phyloP scores from a whole-genome alignment of 2,113 vertebrate genomes.

The Dunckerocampus dactyliophorus region DNA sequence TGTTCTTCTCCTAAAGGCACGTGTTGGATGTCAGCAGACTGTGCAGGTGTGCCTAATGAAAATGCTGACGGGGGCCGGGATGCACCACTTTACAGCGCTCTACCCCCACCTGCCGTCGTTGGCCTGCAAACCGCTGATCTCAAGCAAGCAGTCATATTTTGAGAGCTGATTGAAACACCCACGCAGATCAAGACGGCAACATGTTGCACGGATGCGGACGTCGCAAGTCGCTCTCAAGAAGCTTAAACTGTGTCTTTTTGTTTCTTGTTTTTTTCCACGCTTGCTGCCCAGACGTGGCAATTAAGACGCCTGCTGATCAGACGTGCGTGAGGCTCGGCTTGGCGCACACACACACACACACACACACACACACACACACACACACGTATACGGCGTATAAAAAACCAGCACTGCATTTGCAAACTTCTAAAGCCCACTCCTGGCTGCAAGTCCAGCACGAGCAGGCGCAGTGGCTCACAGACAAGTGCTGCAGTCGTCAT shows the following conservation, averaged over 20 bases:
- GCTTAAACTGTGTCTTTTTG: not conserved
- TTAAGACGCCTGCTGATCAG: not conserved
- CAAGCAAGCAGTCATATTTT: not conserved
- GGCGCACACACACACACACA: not conserved
- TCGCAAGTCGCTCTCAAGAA: not conserved
- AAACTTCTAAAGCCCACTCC: not conserved
- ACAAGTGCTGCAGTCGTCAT: not conserved
- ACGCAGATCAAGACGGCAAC: not conserved
- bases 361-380: not conserved
- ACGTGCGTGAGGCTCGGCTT: not conserved
- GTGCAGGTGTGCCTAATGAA: not conserved
- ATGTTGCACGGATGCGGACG: not conserved
- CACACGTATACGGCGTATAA: not conserved
- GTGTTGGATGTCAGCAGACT: no score
- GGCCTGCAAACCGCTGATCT: constrained; percentile 34
- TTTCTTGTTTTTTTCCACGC: not conserved
- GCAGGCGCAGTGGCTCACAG: not conserved
- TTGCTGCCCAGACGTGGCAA: not conserved
- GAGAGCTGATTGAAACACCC: not conserved
- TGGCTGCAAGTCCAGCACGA: not conserved
- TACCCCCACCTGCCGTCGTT: constrained; percentile 76
- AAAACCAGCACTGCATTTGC: not conserved
- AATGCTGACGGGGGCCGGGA: constrained; percentile 27
- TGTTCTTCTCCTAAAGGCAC: no score
- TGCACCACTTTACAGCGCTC: constrained; percentile 64